These are phyloP conservation scores for Sitta europaea DNA, from an alignment of 2,113 vertebrate genomes.

Conservation along the genomic window DNA sequence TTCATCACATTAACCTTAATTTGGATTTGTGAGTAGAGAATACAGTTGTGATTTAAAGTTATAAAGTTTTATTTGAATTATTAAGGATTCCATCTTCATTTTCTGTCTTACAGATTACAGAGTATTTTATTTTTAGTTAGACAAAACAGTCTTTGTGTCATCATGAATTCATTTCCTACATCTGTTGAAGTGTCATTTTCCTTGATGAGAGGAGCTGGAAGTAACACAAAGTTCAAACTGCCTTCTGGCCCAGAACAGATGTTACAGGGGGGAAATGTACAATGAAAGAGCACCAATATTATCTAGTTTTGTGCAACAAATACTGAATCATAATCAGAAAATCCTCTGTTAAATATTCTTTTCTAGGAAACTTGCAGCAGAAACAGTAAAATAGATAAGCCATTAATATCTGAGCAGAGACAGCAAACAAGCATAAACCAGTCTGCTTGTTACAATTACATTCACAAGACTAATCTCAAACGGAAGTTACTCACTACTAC, in stretches of 20 bases:
- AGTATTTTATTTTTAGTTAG: constrained; percentile 1
- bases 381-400: not conserved
- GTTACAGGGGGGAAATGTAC: not conserved
- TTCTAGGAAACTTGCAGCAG: not conserved
- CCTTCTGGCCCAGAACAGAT: not conserved
- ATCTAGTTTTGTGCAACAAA: not conserved
- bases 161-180: not conserved
- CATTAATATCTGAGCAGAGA: not conserved
- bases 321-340: not conserved
- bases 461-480: not conserved
- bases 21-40: not conserved
- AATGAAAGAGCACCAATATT: not conserved
- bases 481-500: not conserved
- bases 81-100: not conserved
- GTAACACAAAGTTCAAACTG: constrained; percentile 29
- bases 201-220: constrained; percentile 7
- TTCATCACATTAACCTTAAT: not conserved
- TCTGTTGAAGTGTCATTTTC: constrained; percentile 2
- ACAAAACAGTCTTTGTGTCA: not conserved
- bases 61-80: not conserved
- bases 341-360: not conserved
- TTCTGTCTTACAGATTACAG: not conserved
- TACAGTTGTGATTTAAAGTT: not conserved
- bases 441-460: not conserved
- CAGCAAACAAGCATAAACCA: not conserved